phyloP scores from a whole-genome alignment of 1,140 invertebrate genomes.

The Andricus grossulariae region DNA sequence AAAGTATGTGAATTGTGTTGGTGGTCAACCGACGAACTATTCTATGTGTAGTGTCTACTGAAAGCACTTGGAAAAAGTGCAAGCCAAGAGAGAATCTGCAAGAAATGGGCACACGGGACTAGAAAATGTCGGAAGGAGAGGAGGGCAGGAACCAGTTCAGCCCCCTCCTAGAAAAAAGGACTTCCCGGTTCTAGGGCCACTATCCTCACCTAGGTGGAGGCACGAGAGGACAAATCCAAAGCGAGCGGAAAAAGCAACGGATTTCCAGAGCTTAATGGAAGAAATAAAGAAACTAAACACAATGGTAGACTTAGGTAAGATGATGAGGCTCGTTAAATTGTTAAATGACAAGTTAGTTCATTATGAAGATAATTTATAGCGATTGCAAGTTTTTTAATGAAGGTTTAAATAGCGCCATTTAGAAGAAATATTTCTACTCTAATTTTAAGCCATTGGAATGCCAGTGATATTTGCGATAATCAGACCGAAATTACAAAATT shows the following conservation, averaged over 20 bases:
- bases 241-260: background rate
- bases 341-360: background rate
- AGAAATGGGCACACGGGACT: background rate
- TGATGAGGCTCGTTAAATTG: background rate
- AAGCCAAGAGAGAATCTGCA: background rate
- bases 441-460: background rate
- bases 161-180: background rate
- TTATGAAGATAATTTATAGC: background rate
- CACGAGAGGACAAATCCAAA: no score
- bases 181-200: background rate
- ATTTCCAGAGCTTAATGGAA: background rate
- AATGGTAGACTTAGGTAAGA: background rate
- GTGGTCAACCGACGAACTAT: background rate
- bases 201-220: background rate
- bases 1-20: slow-evolving; percentile 10
- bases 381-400: background rate
- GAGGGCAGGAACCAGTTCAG: no score
- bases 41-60: background rate
- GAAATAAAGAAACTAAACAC: background rate
- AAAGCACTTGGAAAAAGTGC: background rate
- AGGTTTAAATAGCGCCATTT: background rate
- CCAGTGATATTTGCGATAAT: background rate
- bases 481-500: background rate
- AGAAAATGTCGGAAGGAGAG: background rate
- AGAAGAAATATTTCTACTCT: background rate